These are phyloP conservation scores for Malurus elegans DNA, from an alignment of 2,113 vertebrate species.

Conservation along the genomic window DNA sequence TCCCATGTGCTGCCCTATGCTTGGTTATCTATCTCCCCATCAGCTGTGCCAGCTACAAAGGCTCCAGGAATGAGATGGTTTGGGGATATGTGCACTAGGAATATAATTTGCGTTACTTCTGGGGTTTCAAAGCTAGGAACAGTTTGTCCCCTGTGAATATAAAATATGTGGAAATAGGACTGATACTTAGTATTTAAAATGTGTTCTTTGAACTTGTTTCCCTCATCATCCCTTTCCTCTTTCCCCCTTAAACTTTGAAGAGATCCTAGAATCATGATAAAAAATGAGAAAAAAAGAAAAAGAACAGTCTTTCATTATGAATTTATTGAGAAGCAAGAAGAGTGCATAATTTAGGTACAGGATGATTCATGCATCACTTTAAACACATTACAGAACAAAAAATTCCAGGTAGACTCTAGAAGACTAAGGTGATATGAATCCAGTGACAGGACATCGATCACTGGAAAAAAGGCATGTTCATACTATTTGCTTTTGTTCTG, in stretches of 20 bases:
- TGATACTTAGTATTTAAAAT: neutral
- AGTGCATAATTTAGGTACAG: neutral
- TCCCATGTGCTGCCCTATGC: neutral
- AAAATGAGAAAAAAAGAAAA: neutral
- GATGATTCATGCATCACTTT: neutral
- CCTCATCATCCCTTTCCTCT: neutral
- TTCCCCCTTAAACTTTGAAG: neutral
- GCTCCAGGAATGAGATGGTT: neutral
- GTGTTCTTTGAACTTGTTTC: neutral
- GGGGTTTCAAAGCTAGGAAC: neutral
- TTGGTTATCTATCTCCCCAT: neutral
- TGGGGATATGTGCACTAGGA: neutral
- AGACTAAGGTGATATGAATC: neutral
- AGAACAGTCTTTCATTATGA: neutral
- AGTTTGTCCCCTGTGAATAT: neutral
- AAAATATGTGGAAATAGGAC: neutral
- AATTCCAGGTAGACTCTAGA: neutral
- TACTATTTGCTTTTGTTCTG: neutral
- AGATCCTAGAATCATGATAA: neutral
- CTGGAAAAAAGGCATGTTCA: neutral
- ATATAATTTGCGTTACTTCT: neutral
- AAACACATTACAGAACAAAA: neutral
- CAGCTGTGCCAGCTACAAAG: neutral
- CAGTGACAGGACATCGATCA: neutral
- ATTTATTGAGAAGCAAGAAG: constrained; percentile 42